Base-by-base conservation (phyloP, 2,113 vertebrate species). In the Cairina moschata region DNA sequence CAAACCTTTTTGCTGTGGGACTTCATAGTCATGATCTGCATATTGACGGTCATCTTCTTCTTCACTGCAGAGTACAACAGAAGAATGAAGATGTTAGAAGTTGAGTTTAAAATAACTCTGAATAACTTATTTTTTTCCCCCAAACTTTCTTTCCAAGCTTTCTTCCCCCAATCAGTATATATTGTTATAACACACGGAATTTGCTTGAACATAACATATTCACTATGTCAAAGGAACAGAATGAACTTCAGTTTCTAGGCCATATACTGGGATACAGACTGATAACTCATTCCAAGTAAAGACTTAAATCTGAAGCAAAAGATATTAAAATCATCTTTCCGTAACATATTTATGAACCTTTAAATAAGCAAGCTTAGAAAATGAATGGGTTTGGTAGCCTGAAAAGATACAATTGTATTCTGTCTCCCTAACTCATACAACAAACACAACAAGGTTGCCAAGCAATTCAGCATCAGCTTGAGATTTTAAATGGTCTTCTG, bases 1-100 rank as follows among this genome's bases (percentile, higher is more conserved):
- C 80, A 98, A 95, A 93, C 98, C 98, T 97, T 98, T 98, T 86
- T 98, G 98, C 82, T 99, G 98, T 74, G 98, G 97, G 76, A 97
- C 94, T 98, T 99, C 99, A 96, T 98, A 99, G 94, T 99, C 99
- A 95, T 98, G 98, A 96, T 99, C 99, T 94, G 98, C 98, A 81
- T 98, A 99, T 28, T 98, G 98, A 88, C 98, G 97, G 85, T 99
- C 99, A 76, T 99, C 99, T 32, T 99, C 99, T 95, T 99, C 99
- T 96, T 99, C 99, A 97, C 99, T 99, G 91, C 93, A 96, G 94
- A 95, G 90, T 58, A 62, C 72, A 83, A 94, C 36, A 96, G 22
- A 90, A 82, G 38, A 91, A 32, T 13, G 29, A 93, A 68, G 32
- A 93, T 73, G 26, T 74, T 9, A 56, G 60, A 69, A 74, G n/a